Evolutionary conservation across 30 jellyfish, hydroid and myxozoan species (phyloP), one percentile per base, ranked within the genome.

Genomic region (Aurelia sp.): DNA sequence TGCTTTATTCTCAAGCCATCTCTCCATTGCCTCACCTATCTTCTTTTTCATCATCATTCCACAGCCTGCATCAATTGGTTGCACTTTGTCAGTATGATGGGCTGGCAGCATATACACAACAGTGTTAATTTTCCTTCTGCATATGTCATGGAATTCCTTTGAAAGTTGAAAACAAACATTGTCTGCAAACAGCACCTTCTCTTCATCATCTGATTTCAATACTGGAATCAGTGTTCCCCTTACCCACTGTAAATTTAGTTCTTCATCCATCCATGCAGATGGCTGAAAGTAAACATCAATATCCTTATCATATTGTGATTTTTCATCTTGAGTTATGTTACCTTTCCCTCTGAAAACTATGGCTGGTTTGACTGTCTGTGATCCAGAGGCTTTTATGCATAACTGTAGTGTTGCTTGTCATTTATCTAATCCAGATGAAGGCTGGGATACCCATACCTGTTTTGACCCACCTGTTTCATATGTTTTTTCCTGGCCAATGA

Each of bases 401-500:
- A 81, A 10, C 62, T 81, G 76, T 41, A 81, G 76, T 27, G 91
- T 63, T 48, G 69, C 61, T 65, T 81, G 83, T 40, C 91, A 67
- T 21, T 81, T 81, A 52, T 81, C 81, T 16, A 72, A 40, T 27
- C 91, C 91, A 23, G 77, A 47, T 66, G 65, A 52, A 47, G 84
- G 91, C 73, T 81, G 83, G 76, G 76, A 40, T 37, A 81, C 84
- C 91, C 91, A 81, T 53, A 81, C 81, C 77, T 81, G 76, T 41
- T 76, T 76, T 76, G 74, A 58, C 10, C 74, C 87, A 5, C 40
- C n/a, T 10, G 35, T 31, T 76, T 76, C 76, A 76, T 76, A 76
- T 23, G 76, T 76, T 57, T 58, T 76, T 59, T 76, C 76, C 76
- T 61, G 65, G 40, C 76, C 87, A 76, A 58, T 59, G 0, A 61